phyloP scores from a whole-genome alignment of 2,888 invertebrate genomes.

The Amiota communis region DNA sequence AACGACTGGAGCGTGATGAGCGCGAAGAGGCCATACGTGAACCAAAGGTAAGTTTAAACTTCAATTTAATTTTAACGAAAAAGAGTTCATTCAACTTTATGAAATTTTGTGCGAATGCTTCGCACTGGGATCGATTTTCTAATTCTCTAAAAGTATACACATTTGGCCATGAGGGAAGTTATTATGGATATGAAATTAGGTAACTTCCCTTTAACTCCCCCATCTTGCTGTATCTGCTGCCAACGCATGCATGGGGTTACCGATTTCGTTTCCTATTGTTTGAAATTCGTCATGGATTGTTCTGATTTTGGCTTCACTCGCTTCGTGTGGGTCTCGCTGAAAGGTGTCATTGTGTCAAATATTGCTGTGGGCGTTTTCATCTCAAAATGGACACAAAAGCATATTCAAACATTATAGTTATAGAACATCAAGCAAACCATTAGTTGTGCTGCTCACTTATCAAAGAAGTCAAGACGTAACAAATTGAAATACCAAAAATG shows the following conservation, averaged over 20 bases:
- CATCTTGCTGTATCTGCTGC: slow-evolving; percentile 10
- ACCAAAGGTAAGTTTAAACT: slow-evolving; percentile 67
- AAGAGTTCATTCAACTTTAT: slow-evolving; percentile 49
- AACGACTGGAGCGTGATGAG: slow-evolving; percentile 70
- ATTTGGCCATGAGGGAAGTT: slow-evolving; percentile 50
- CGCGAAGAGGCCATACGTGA: slow-evolving; percentile 65
- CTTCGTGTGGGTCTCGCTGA: background rate
- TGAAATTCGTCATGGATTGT: slow-evolving; percentile 12
- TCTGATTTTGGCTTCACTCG: background rate
- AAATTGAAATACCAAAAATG: slow-evolving; percentile 47
- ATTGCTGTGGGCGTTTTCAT: slow-evolving; percentile 48
- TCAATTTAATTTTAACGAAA: slow-evolving; percentile 23
- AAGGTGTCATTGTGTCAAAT: slow-evolving; percentile 28
- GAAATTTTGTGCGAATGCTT: background rate
- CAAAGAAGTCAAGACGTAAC: slow-evolving; percentile 34
- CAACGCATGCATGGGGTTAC: slow-evolving; percentile 3
- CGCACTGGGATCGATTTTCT: background rate
- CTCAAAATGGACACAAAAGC: slow-evolving; percentile 51
- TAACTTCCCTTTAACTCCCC: slow-evolving; percentile 42
- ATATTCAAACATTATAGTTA: slow-evolving; percentile 27
- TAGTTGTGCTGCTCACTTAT: slow-evolving; percentile 27
- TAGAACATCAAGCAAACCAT: slow-evolving; percentile 38
- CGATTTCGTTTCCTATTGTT: background rate
- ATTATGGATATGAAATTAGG: slow-evolving; percentile 64
- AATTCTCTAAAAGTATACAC: background rate